These are phyloP conservation scores for Nebria salina DNA, from an alignment of 2,888 invertebrate species.

Conservation along the genomic window DNA sequence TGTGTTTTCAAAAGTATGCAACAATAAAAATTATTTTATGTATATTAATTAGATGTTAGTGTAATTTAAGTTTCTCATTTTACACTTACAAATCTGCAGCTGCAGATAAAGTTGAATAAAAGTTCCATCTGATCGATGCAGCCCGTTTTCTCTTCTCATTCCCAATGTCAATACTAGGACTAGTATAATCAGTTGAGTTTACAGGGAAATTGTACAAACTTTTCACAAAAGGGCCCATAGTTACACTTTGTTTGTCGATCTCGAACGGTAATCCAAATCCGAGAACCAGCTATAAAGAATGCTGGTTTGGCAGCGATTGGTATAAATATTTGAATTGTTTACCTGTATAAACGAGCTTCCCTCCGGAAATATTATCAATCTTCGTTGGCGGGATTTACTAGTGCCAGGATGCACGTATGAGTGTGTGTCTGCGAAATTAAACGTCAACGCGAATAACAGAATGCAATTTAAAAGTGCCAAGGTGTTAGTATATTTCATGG, in stretches of 20 bases:
- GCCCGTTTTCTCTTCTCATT: slow-evolving; percentile 55
- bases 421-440: slow-evolving; percentile 15
- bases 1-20: too few relatives aligned
- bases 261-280: slow-evolving; percentile 75
- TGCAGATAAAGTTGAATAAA: slow-evolving; percentile 52
- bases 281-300: slow-evolving; percentile 68
- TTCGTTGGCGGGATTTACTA: slow-evolving; percentile 60
- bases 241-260: slow-evolving; percentile 70
- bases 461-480: slow-evolving; percentile 34
- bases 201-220: slow-evolving; percentile 74
- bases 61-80: neutral
- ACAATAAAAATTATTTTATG: too few relatives aligned
- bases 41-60: neutral
- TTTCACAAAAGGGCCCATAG: slow-evolving; percentile 73
- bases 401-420: slow-evolving; percentile 12
- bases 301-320: neutral
- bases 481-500: slow-evolving; percentile 32
- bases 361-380: slow-evolving; percentile 69
- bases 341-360: slow-evolving; percentile 71
- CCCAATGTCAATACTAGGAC: slow-evolving; percentile 55
- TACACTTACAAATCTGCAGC: slow-evolving; percentile 38
- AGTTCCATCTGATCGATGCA: slow-evolving; percentile 56
- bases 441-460: slow-evolving; percentile 33
- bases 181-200: slow-evolving; percentile 70
- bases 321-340: slow-evolving; percentile 1